Evolutionary conservation across 2,888 invertebrate species (phyloP), one percentile per base, ranked within the genome.

Genomic region (Eupithecia subumbrata): DNA sequence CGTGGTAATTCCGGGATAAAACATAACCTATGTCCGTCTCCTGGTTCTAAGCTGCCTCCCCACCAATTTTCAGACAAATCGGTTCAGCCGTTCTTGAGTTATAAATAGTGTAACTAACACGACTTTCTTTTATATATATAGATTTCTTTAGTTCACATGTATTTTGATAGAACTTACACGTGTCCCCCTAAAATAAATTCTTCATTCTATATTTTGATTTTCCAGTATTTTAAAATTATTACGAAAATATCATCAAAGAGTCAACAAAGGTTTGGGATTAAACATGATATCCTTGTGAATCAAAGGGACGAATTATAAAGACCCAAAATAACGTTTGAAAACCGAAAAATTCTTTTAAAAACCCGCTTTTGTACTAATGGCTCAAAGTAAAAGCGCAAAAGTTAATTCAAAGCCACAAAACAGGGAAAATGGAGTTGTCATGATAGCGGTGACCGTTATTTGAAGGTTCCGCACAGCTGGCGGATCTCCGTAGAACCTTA

Each of bases 301-400:
- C 43, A 68, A 68, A 68, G 68, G 43, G 43, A 68, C 43, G 68
- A 43, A 64, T 64, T 34, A 64, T 34, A 64, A 64, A 34, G 64
- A 34, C 3, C 60, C 25, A 5, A 60, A 60, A 60, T 25, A 60
- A 60, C 60, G 60, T 60, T 60, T 60, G 66, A 67, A 67, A 67
- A 67, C 66, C 37, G 66, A 37, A 67, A n/a, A 67, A 5, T 67
- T 40, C 66, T 66, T 66, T 66, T 66, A 66, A 66, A 66, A 66
- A 66, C 63, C n/a, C 16, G 16, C 66, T 67, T 67, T 67, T 67
- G 66, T 67, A 67, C 66, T 67, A 67, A 67, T 67, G 66, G 37
- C n/a, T 67, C 66, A 67, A 67, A 66, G 66, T 37, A 66, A 66
- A 66, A 66, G 11, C 37, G 34, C 66, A 11, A 66, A 66, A 67